Base-by-base conservation (phyloP, 1,140 invertebrate genomes). In the Drosophila leontia region DNA sequence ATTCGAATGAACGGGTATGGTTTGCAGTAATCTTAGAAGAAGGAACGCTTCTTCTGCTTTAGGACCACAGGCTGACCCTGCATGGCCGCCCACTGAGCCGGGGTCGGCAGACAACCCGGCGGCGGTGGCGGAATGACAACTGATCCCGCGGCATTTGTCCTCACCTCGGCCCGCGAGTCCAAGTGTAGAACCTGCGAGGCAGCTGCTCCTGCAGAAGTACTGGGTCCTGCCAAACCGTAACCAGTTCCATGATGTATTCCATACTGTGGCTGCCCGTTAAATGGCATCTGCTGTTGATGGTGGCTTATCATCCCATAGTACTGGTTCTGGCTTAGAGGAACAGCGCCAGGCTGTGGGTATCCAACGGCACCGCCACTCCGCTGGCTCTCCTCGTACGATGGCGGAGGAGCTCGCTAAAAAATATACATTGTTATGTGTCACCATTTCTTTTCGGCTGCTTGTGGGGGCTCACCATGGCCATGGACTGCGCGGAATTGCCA, bases 21-120 rank as follows among this genome's bases (percentile, higher is more conserved):
- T 19, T 15, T 53, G n/a, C 29, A 42, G 17, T 35, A 42, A 12
- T 50, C 68, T 80, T 82, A 92, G 42, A 92, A 92, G 39, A 92
- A 91, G 19, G 91, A 83, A 41, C 91, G 87, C 37, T 92, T 92
- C 76, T 91, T 91, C 44, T 92, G 92, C 37, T 92, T 92, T 13
- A 92, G 13, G 17, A 91, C 71, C 23, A 92, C 91, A 7, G 90
- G 81, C 39, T 91, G 83, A 12, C 91, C 91, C 48, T 91, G 90
- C 79, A 92, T 88, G 2, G 90, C 91, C 1, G 91, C 91, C 53
- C 91, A 69, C 51, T 92, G 91, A 1, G 81, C 91, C 0, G 91
- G 81, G 3, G 91, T 92, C 2, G 91, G 91, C 51, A 91, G 48
- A 37, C 69, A 91, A 1, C 91, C 91, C 0, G 91, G 91, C 8